These are phyloP conservation scores for Himantopus leucocephalus DNA, from an alignment of 2,113 vertebrate species.

Conservation along the genomic window DNA sequence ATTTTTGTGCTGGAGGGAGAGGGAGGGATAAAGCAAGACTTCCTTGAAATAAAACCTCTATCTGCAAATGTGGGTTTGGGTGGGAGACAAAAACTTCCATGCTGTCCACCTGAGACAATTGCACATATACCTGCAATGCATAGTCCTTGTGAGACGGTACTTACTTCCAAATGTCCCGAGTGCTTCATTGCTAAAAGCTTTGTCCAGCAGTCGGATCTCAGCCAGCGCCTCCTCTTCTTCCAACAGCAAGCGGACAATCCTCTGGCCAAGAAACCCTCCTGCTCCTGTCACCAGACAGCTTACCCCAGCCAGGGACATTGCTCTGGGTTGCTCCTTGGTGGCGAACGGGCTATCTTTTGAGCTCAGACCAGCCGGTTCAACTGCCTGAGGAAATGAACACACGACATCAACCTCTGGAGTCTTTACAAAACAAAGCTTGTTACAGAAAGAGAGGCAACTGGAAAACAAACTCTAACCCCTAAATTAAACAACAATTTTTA, in stretches of 20 bases:
- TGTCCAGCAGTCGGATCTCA: constrained; percentile 86
- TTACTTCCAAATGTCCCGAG: constrained; percentile 65
- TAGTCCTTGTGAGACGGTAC: background rate
- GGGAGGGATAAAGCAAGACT: background rate
- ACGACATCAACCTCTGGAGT: background rate
- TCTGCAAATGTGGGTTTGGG: background rate
- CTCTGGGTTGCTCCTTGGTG: background rate
- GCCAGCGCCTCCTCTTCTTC: constrained; percentile 79
- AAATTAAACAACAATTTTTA: background rate
- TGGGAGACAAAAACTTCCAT: background rate
- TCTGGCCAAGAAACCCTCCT: constrained; percentile 86
- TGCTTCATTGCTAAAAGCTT: constrained; percentile 60
- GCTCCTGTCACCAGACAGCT: constrained; percentile 90
- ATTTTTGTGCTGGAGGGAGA: background rate
- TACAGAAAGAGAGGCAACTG: background rate
- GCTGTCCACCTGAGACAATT: background rate
- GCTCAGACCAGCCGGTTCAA: background rate
- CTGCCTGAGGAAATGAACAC: background rate
- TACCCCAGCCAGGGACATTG: constrained; percentile 77
- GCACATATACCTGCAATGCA: accelerated
- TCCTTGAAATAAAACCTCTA: background rate
- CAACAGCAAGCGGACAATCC: constrained; percentile 78
- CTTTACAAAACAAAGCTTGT: background rate
- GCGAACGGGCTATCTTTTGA: background rate
- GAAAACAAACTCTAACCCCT: background rate